A percentile compares a stretch with the other conserved stretches of the same genome.
These are phyloP conservation scores for Sciurus vulgaris DNA, from an alignment of 2,797 vertebrate species.

Conservation along the genomic window DNA sequence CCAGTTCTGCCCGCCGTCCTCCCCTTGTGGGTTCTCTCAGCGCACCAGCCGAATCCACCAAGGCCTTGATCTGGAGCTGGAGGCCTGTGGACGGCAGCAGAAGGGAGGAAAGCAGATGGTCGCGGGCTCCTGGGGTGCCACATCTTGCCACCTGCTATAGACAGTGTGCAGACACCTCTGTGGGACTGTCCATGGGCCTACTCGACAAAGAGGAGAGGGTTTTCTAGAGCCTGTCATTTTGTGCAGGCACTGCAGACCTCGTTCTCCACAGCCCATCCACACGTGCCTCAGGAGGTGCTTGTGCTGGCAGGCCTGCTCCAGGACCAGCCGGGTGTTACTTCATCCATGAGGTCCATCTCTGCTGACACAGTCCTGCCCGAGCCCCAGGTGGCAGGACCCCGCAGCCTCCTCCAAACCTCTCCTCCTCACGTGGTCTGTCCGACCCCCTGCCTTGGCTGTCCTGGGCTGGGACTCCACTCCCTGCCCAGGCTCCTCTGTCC, in stretches of 20 bases:
- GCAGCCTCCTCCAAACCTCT: not conserved
- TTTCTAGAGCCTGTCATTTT: no score
- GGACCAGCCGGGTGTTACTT: not conserved
- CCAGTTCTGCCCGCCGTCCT: no score
- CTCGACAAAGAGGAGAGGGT: no score
- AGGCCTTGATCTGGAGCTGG: not conserved
- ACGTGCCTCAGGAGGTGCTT: no score
- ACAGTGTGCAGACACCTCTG: not conserved
- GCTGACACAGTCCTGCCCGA: no score
- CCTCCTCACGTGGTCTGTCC: not conserved
- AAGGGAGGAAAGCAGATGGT: not conserved
- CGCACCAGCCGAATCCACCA: fast-evolving
- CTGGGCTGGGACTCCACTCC: not conserved
- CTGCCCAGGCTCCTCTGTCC: not conserved
- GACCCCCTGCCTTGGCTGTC: fast-evolving
- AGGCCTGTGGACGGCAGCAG: not conserved
- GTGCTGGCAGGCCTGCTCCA: no score
- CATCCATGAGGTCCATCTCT: not conserved
- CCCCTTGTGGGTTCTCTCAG: fast-evolving
- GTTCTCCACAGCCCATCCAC: no score
- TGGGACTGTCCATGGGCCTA: not conserved
- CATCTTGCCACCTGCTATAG: no score
- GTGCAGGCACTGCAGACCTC: no score
- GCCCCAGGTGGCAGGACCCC: not conserved
- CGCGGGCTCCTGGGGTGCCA: no score